Evolutionary conservation across 2,797 vertebrate genomes (phyloP).

Genomic region (Tokudaia muenninki): DNA sequence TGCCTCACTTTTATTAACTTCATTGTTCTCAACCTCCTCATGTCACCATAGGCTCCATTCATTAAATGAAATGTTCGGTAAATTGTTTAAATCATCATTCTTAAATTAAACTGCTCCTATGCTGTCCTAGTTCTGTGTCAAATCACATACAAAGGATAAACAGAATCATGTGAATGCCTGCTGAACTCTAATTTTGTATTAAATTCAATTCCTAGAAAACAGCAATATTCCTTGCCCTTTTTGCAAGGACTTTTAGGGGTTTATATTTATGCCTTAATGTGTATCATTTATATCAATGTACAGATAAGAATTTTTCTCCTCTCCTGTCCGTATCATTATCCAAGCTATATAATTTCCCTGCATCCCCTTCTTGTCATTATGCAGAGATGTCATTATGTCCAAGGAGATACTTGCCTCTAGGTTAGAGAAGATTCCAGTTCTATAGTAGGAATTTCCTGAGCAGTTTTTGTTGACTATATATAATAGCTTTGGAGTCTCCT

Average conservation of each 20-base stretch:
- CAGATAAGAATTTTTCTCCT: not conserved
- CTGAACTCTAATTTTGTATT: not conserved
- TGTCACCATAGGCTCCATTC: not conserved
- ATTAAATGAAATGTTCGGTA: not conserved
- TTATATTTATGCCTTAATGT: not conserved
- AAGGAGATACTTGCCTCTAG: not conserved
- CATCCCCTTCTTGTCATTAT: not conserved
- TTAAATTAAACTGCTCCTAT: not conserved
- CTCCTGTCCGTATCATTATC: not conserved
- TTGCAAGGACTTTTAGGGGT: not conserved
- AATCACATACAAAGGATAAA: not conserved
- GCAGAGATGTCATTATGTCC: not conserved
- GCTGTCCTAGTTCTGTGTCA: not conserved
- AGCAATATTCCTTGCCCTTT: not conserved
- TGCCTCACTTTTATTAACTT: slow-evolving; percentile 10
- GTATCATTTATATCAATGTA: not conserved
- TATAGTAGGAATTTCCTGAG: not conserved
- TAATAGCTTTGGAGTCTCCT: not conserved
- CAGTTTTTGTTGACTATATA: not conserved
- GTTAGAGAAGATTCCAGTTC: not conserved
- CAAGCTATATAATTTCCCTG: not conserved
- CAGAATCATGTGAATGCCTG: not conserved
- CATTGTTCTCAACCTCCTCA: slow-evolving; percentile 22
- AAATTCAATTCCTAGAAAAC: slow-evolving; percentile 13
- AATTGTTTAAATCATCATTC: not conserved